These are phyloP conservation scores for Sphecodes monilicornis DNA, from an alignment of 2,888 invertebrate species.

Conservation along the genomic window DNA sequence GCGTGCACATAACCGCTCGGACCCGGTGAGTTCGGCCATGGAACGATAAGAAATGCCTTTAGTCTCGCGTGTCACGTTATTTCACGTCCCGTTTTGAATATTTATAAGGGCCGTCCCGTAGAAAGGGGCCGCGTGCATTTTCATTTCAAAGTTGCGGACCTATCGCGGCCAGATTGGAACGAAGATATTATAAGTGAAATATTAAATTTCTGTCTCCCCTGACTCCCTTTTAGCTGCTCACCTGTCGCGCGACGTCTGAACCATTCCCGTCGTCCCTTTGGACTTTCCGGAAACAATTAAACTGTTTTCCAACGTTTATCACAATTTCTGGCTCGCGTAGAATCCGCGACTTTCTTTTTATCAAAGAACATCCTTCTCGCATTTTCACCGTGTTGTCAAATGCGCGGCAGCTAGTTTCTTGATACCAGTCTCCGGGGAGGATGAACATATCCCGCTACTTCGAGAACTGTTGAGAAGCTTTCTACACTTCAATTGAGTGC, in stretches of 20 bases:
- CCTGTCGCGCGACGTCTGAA: constrained; percentile 56
- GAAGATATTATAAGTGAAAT: constrained; percentile 82
- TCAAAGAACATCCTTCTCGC: background rate
- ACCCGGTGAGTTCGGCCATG: constrained; percentile 45
- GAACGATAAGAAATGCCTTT: constrained; percentile 81
- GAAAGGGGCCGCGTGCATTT: constrained; percentile 75
- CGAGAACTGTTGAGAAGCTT: background rate
- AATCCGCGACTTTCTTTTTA: background rate
- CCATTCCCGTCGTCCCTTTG: constrained; percentile 34
- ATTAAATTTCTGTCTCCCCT: constrained; percentile 75
- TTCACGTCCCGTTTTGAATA: constrained; percentile 81
- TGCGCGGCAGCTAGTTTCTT: background rate
- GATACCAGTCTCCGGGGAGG: background rate
- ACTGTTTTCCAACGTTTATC: constrained; percentile 24
- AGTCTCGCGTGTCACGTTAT: constrained; percentile 82
- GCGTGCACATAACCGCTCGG: constrained; percentile 44
- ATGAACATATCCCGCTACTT: background rate
- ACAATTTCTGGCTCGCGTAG: background rate
- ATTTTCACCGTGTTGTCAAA: background rate
- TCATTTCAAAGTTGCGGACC: constrained; percentile 80
- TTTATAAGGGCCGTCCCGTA: constrained; percentile 81
- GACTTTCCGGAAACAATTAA: constrained; percentile 53
- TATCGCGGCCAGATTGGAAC: constrained; percentile 79
- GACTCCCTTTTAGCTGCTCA: constrained; percentile 50
- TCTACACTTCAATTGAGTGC: background rate